phyloP scores from a whole-genome alignment of 2,888 invertebrate genomes.

The Euzetes globulus region DNA sequence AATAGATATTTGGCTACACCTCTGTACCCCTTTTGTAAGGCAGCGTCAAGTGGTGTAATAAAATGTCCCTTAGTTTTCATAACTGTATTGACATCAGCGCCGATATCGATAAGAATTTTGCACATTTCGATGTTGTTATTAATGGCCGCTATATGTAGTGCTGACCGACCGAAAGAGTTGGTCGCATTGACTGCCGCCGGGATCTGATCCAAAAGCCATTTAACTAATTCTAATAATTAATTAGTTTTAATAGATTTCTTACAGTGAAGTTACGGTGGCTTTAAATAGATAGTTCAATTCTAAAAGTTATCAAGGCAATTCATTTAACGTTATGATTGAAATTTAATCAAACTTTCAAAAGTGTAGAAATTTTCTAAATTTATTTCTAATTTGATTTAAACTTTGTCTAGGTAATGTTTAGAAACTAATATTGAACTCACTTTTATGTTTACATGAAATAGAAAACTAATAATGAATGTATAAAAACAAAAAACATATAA shows the following conservation, averaged over 20 bases:
- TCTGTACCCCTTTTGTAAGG: constrained; percentile 72
- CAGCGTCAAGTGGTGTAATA: constrained; percentile 84
- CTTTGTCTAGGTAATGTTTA: no score
- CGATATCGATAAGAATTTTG: constrained; percentile 54
- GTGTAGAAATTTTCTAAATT: no score
- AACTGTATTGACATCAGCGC: constrained; percentile 38
- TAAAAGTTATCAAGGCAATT: no score
- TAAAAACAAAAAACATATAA: no score
- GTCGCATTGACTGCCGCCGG: constrained; percentile 72
- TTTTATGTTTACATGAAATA: no score
- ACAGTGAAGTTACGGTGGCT: neutral
- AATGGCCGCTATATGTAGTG: constrained; percentile 86
- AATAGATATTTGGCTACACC: constrained; percentile 88
- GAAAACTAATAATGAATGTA: no score
- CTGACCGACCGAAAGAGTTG: constrained; percentile 85
- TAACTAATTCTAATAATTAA: constrained; percentile 43
- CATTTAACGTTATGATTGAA: no score
- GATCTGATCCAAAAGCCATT: constrained; percentile 75
- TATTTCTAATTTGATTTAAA: no score
- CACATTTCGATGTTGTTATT: constrained; percentile 91
- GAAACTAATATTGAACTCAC: no score
- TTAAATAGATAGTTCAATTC: no score
- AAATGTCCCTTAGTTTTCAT: constrained; percentile 57
- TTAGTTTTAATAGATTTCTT: no score
- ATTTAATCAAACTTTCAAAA: no score